Evolutionary conservation across 2,113 vertebrate species (phyloP).

Genomic region (Echinops telfairi): DNA sequence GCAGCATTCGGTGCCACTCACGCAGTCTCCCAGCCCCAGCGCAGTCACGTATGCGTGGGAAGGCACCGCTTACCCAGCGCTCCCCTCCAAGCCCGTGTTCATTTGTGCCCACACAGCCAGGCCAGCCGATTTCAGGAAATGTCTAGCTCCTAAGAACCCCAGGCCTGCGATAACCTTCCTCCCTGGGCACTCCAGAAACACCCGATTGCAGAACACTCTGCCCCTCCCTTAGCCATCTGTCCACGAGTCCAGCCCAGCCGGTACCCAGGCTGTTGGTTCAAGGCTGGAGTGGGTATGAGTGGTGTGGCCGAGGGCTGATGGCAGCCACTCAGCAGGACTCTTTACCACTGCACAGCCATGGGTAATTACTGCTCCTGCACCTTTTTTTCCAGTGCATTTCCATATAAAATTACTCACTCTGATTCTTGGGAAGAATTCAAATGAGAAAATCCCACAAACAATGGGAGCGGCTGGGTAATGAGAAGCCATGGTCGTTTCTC

Average conservation of each 20-base stretch:
- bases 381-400: slow-evolving; percentile 80
- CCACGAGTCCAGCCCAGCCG: not conserved
- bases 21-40: too few relatives aligned
- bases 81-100: not conserved
- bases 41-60: not conserved
- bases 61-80: not conserved
- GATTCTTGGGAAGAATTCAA: slow-evolving; percentile 83
- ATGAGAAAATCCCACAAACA: slow-evolving; percentile 85
- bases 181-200: not conserved
- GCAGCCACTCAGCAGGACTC: slow-evolving; percentile 68
- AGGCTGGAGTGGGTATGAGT: slow-evolving; percentile 1
- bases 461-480: slow-evolving; percentile 67
- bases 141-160: not conserved
- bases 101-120: not conserved
- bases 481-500: slow-evolving; percentile 68
- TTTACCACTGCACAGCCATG: slow-evolving; percentile 66
- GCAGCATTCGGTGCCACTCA: not conserved
- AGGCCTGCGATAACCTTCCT: not conserved
- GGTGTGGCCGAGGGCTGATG: not conserved
- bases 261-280: not conserved
- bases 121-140: not conserved
- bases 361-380: slow-evolving; percentile 73
- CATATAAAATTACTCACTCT: slow-evolving; percentile 81
- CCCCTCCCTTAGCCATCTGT: not conserved
- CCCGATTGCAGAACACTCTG: not conserved